Percentiles rank a stretch among this genome's conserved stretches.
phyloP scores from a whole-genome alignment of 2,888 invertebrate species.

The Stegana nigrithorax region DNA sequence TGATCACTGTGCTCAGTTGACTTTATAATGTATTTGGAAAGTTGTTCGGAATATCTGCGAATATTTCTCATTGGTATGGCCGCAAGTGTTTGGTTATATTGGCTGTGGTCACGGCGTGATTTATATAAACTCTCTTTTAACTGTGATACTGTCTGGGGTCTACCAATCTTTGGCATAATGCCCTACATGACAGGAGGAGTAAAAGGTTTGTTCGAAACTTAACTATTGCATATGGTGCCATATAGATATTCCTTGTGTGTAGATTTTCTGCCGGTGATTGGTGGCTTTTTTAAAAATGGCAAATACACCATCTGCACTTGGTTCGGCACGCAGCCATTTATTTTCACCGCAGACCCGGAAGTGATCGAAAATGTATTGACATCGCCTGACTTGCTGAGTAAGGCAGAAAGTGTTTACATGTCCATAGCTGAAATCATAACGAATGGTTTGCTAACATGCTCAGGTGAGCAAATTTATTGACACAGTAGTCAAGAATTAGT shows the following conservation, averaged over 20 bases:
- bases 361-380: not conserved
- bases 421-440: too few species aligned
- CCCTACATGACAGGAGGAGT: not conserved
- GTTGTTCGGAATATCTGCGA: too few species aligned
- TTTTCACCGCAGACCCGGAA: not conserved
- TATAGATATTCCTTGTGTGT: not conserved
- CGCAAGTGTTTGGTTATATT: not conserved
- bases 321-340: not conserved
- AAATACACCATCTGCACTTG: not conserved
- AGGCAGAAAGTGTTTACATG: not conserved
- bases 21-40: too few species aligned
- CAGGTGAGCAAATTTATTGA: not conserved
- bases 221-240: not conserved
- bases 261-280: not conserved
- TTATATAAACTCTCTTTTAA: not conserved
- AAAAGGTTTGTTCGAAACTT: not conserved
- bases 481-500: not conserved
- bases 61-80: too few species aligned
- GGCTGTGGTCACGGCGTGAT: slow-evolving; percentile 9
- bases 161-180: not conserved
- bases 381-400: not conserved
- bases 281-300: too few species aligned
- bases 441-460: not conserved
- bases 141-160: not conserved
- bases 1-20: too few species aligned